Evolutionary conservation across 2,113 vertebrate genomes (phyloP).

Genomic region (Stegostoma tigrinum): DNA sequence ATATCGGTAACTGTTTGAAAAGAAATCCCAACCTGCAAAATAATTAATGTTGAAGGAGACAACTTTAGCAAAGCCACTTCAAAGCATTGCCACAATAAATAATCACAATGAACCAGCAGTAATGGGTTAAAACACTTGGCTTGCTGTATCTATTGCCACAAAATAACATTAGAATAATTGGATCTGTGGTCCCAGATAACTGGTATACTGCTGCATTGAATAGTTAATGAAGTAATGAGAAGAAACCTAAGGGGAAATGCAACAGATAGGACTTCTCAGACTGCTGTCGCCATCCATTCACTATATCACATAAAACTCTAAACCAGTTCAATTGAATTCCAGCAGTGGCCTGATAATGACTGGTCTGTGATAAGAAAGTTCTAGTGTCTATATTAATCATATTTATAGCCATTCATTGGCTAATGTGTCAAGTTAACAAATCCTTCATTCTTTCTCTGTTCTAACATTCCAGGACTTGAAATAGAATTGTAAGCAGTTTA

Average conservation of each 20-base stretch:
- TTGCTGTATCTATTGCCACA: neutral
- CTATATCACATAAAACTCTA: constrained; percentile 71
- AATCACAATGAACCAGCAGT: neutral
- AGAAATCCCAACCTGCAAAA: neutral
- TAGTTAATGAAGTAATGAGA: constrained; percentile 75
- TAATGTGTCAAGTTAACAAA: constrained; percentile 58
- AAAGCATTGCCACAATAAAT: neutral
- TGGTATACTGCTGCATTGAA: constrained; percentile 43
- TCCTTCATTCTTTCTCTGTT: constrained; percentile 5
- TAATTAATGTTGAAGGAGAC: neutral
- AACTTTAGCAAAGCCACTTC: neutral
- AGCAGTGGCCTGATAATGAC: constrained; percentile 71
- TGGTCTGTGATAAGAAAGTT: constrained; percentile 76
- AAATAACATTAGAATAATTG: constrained; percentile 17
- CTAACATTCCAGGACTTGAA: neutral
- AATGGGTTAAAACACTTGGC: neutral
- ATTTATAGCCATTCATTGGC: constrained; percentile 75
- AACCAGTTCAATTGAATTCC: constrained; percentile 70
- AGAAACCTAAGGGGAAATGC: constrained; percentile 52
- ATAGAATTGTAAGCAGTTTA: neutral
- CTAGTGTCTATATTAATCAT: constrained; percentile 82
- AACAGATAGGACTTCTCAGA: constrained; percentile 62
- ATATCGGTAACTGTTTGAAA: neutral
- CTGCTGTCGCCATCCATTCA: constrained; percentile 77
- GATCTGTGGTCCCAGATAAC: constrained; percentile 18